Percentiles rank a stretch among this genome's conserved stretches.
Evolutionary conservation across 2,888 invertebrate species (phyloP).

Genomic region (Archips xylosteana): DNA sequence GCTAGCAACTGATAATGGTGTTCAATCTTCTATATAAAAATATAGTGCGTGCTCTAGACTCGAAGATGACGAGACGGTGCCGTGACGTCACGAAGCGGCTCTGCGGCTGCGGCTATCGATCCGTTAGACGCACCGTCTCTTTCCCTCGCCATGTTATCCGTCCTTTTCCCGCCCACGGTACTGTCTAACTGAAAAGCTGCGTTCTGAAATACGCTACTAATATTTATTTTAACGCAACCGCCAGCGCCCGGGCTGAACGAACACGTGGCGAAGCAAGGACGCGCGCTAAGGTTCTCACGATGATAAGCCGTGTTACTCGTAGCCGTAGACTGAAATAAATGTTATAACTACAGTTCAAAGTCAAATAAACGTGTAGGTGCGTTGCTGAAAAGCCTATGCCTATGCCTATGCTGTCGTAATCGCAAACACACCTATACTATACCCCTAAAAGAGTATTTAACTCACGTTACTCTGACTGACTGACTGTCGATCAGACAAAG

Average conservation of each 20-base stretch:
- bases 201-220: conserved; percentile 83
- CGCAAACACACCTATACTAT: no score
- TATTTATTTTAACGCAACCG: conserved; percentile 84
- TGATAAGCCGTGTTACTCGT: conserved; percentile 5
- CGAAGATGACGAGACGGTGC: conserved; percentile 83
- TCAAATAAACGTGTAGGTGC: neutral
- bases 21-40: conserved; percentile 63
- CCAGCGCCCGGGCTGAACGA: conserved; percentile 73
- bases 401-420: neutral
- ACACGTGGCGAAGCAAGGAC: conserved; percentile 71
- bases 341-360: neutral
- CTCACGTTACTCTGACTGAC: no score
- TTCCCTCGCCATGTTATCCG: conserved; percentile 64
- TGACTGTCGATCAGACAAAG: no score
- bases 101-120: conserved; percentile 86
- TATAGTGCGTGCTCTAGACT: conserved; percentile 80
- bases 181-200: conserved; percentile 73
- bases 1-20: conserved; percentile 48
- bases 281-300: conserved; percentile 44
- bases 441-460: no score
- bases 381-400: neutral
- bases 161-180: conserved; percentile 67
- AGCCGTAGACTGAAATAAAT: neutral
- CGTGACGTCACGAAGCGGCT: conserved; percentile 83
- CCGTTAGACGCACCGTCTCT: conserved; percentile 74